Evolutionary conservation across 2,797 vertebrate genomes (phyloP).

Genomic region (Amphiprion clarkii): DNA sequence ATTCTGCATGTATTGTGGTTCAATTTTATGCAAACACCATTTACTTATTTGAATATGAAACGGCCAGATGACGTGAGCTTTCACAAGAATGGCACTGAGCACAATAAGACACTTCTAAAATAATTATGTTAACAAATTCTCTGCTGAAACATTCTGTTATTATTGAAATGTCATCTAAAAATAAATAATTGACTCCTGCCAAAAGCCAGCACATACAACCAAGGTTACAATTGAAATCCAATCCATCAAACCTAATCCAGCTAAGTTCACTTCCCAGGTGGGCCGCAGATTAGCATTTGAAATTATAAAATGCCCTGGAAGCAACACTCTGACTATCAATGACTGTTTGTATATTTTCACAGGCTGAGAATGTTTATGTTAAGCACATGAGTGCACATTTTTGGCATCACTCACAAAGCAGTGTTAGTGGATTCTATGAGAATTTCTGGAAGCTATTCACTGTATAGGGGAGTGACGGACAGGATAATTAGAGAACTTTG

Average conservation of each 20-base stretch:
- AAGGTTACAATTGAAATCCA: conserved; percentile 45
- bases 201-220: conserved; percentile 25
- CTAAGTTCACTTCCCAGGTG: conserved; percentile 38
- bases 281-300: conserved; percentile 51
- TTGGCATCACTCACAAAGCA: conserved; percentile 30
- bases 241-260: conserved; percentile 55
- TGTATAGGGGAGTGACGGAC: conserved; percentile 61
- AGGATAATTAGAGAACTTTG: conserved; percentile 68
- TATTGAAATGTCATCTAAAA: conserved; percentile 42
- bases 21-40: background rate
- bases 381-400: conserved; percentile 15
- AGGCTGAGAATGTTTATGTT: conserved; percentile 21
- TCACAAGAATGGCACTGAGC: background rate
- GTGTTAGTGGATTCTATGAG: conserved; percentile 23
- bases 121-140: conserved; percentile 13
- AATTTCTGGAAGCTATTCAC: conserved; percentile 56
- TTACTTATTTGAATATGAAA: conserved; percentile 8
- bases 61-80: background rate
- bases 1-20: background rate
- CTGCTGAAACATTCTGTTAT: conserved; percentile 3
- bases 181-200: conserved; percentile 43
- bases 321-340: conserved; percentile 2
- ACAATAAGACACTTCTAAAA: conserved; percentile 18
- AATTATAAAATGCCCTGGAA: conserved; percentile 31
- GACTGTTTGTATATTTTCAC: background rate